phyloP scores from a whole-genome alignment of 1,140 invertebrate genomes.

The Arctopsyche grandis region DNA sequence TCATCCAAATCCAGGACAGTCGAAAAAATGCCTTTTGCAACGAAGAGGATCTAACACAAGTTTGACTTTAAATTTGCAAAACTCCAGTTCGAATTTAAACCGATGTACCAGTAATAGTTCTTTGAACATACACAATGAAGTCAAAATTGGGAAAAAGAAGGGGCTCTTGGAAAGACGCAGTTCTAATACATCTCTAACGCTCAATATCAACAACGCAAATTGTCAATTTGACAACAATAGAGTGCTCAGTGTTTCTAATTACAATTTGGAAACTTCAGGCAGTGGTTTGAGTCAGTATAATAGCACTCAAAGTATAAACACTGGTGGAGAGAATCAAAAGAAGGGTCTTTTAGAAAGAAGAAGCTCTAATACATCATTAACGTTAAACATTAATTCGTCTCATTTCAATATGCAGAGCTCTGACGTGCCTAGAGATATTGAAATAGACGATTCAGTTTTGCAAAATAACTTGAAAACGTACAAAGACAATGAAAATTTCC shows the following conservation, averaged over 20 bases:
- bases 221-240: conserved; percentile 60
- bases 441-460: conserved; percentile 60
- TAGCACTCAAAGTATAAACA: conserved; percentile 65
- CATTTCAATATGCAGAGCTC: conserved; percentile 50
- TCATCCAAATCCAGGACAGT: conserved; percentile 56
- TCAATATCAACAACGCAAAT: conserved; percentile 56
- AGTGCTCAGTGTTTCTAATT: conserved; percentile 64
- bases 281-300: conserved; percentile 65
- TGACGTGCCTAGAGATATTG: conserved; percentile 60
- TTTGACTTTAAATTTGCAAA: conserved; percentile 74
- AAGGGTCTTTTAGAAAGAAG: conserved; percentile 62
- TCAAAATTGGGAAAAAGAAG: conserved; percentile 66
- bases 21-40: conserved; percentile 78
- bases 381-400: conserved; percentile 56
- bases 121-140: conserved; percentile 61
- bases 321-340: conserved; percentile 57
- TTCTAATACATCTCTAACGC: conserved; percentile 63
- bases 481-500: conserved; percentile 14
- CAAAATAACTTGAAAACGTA: conserved; percentile 43
- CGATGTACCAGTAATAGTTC: conserved; percentile 68
- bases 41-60: conserved; percentile 90
- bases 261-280: conserved; percentile 63
- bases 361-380: conserved; percentile 64
- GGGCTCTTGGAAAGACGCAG: conserved; percentile 66
- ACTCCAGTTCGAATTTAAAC: conserved; percentile 64